Evolutionary conservation across 2,888 invertebrate species (phyloP), one percentile per base, ranked within the genome.

Genomic region (Monoplex corrugatus): DNA sequence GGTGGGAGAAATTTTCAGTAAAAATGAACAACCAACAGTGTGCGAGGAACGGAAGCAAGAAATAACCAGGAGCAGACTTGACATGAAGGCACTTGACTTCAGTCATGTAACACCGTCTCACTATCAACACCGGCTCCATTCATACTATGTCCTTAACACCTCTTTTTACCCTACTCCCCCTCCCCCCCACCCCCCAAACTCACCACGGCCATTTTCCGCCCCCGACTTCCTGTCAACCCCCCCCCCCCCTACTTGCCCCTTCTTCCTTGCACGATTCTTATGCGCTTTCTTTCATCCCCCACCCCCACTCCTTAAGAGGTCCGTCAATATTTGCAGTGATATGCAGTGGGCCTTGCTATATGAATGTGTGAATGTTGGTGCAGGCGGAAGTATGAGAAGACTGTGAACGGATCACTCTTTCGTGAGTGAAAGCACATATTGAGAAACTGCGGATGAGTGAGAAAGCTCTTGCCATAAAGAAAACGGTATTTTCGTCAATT

Each of bases 251-350:
- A 0, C 40, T 0, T 28, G 10, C 75, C 75, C 75, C 35, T 6
- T 38, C 75, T 38, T 38, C 35, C 35, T 23, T 38, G 16, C 75
- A 3, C 35, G 13, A 35, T 13, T 38, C 57, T n/a, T n/a, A n/a
- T n/a, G 28, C 57, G 57, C 57, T 57, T 57, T 23, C 35, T 38
- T 38, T 5, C n/a, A n/a, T 35, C 72, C 35, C 5, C 72, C 8
- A 3, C 10, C 10, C 75, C 38, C 75, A 38, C 72, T 35, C 72
- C 35, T 10, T 5, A 57, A 57, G 57, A 28, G 57, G 28, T 57
- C 28, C 28, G 57, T 57, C 75, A 75, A 75, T 75, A 75, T 75
- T 75, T 75, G 75, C 38, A 23, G 38, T 75, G 75, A 75, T 38
- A 75, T 38, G 6, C 13, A n/a, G n/a, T n/a, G n/a, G n/a, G n/a